Base-by-base conservation (phyloP, 23 tunicate genomes). In the Botrylloides violaceus region DNA sequence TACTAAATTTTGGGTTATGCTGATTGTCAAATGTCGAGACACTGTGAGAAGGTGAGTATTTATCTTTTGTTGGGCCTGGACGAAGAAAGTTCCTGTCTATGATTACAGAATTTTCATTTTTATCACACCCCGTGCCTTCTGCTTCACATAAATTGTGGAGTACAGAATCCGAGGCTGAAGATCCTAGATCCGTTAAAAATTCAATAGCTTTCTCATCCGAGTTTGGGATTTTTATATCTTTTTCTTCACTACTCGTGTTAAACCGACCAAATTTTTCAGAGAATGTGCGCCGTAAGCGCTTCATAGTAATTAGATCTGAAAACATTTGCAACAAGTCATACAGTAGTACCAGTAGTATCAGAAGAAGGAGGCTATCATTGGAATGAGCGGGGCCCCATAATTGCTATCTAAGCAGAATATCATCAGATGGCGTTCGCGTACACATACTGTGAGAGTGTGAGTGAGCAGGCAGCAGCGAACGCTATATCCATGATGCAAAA, bases 251-350 rank as follows among this genome's bases (percentile, higher is more conserved):
- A 19, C 32, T 25, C 26, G 74, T n/a, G 26, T 39, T 66, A 22
- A 83, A 58, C 28, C 90, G 81, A 63, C 73, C 65, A 5, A 83
- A 64, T 50, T 71, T 71, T 50, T 83, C 82, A 12, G 90, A 83
- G 29, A 83, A 77, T 50, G 83, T 61, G 22, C 90, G 77, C 70
- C 49, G 34, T 6, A 83, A 23, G 29, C 77, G 75, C 29, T 83
- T 83, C 90, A 83, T 83, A 4, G 7, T 63, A 59, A 59, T 59
- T 7, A 9, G 9, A 59, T 59, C n/a, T n/a, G n/a, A n/a, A n/a
- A n/a, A n/a, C n/a, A n/a, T n/a, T n/a, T n/a, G n/a, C n/a, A n/a
- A n/a, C n/a, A n/a, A n/a, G n/a, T n/a, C n/a, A n/a, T n/a, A n/a
- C n/a, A n/a, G n/a, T n/a, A n/a, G n/a, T n/a, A n/a, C n/a, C n/a